These are phyloP conservation scores for Barypeithes pellucidus DNA, from an alignment of 2,888 invertebrate genomes.

Conservation along the genomic window DNA sequence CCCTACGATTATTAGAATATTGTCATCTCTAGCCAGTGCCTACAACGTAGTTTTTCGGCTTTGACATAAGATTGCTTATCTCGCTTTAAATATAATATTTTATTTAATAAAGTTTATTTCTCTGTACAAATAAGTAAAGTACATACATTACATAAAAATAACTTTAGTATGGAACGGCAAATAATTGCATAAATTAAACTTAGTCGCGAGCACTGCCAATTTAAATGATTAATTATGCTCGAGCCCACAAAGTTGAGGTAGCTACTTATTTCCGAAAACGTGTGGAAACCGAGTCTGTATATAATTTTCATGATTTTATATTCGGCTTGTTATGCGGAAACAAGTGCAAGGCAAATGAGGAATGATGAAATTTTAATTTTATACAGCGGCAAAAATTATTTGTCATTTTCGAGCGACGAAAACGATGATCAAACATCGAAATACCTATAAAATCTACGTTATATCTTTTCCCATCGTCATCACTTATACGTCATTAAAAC, in stretches of 20 bases:
- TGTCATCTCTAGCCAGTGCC: no score
- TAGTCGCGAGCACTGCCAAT: slow-evolving; percentile 24
- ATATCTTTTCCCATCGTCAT: no score
- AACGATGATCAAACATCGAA: no score
- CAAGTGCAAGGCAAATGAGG: background rate
- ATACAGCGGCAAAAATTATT: background rate
- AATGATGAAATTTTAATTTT: slow-evolving; percentile 5
- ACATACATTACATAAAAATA: no score
- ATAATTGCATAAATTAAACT: slow-evolving; percentile 24
- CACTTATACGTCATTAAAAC: no score
- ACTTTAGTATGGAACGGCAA: background rate
- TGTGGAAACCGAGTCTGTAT: slow-evolving; percentile 7
- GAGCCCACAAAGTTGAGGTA: slow-evolving; percentile 2
- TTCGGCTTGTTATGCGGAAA: background rate
- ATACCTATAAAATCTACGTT: no score
- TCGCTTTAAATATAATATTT: no score
- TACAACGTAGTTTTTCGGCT: no score
- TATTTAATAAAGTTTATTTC: no score
- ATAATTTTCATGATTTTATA: slow-evolving; percentile 14
- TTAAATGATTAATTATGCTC: slow-evolving; percentile 24
- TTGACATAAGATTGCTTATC: no score
- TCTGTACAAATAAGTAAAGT: no score
- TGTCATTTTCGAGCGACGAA: background rate
- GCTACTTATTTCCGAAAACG: slow-evolving; percentile 3
- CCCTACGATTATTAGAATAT: no score